phyloP scores from a whole-genome alignment of 1,140 invertebrate species.

The Proales similis region DNA sequence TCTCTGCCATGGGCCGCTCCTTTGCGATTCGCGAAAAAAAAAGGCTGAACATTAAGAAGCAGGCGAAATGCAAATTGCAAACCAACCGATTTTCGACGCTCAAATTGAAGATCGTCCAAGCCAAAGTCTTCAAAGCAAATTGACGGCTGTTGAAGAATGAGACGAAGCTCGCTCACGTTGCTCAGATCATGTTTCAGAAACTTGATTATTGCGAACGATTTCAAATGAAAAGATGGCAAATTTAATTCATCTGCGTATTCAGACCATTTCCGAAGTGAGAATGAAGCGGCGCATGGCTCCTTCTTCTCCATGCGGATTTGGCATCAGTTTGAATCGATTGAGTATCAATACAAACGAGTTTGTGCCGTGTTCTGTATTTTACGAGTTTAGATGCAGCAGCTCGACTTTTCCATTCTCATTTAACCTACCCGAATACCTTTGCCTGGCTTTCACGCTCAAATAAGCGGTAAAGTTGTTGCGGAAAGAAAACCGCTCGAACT shows the following conservation, averaged over 20 bases:
- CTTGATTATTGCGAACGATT: too few relatives aligned
- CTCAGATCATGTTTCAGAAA: constrained; percentile 38
- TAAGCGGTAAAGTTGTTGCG: constrained; percentile 30
- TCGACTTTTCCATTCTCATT: background rate
- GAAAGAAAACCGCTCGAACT: constrained; percentile 24
- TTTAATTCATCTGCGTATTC: too few relatives aligned
- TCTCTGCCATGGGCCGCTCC: too few relatives aligned
- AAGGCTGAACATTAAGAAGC: too few relatives aligned
- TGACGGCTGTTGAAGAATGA: constrained; percentile 57
- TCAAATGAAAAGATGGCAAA: too few relatives aligned
- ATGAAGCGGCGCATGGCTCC: constrained; percentile 12
- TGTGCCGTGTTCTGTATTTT: background rate
- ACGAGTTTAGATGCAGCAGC: background rate
- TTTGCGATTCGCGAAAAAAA: too few relatives aligned
- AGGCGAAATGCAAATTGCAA: too few relatives aligned
- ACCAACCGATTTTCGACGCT: too few relatives aligned
- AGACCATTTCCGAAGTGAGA: constrained; percentile 3
- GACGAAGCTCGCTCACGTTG: constrained; percentile 47
- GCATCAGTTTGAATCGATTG: constrained; percentile 26
- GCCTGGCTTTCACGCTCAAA: constrained; percentile 19
- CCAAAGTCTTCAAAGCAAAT: constrained; percentile 57
- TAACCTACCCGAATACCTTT: constrained; percentile 20
- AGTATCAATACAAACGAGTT: constrained; percentile 13
- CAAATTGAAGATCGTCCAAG: constrained; percentile 56
- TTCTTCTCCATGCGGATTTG: constrained; percentile 15